phyloP scores from a whole-genome alignment of 1,140 invertebrate genomes.

The Spodoptera frugiperda region DNA sequence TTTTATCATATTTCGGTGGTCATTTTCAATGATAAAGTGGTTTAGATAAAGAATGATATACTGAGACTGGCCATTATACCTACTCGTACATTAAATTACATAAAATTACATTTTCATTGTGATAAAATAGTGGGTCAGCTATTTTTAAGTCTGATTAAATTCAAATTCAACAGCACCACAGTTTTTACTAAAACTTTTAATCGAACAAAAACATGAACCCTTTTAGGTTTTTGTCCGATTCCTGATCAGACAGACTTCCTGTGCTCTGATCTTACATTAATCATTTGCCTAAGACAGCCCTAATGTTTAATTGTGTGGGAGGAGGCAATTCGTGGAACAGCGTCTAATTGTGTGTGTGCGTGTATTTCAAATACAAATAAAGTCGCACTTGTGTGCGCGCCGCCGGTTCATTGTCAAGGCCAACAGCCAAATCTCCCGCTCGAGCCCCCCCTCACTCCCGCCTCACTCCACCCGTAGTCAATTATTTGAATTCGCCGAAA shows the following conservation, averaged over 20 bases:
- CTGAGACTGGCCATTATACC: no score
- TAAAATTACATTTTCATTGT: no score
- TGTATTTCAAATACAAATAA: conserved; percentile 60
- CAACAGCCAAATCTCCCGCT: conserved; percentile 84
- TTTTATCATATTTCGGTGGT: no score
- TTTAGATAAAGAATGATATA: no score
- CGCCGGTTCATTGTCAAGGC: conserved; percentile 85
- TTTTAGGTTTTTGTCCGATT: conserved; percentile 18
- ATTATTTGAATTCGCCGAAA: conserved; percentile 76
- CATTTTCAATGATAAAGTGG: no score
- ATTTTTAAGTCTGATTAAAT: background rate
- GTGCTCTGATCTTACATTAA: conserved; percentile 27
- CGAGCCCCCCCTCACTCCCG: conserved; percentile 69
- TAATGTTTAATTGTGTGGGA: conserved; percentile 76
- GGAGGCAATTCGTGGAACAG: conserved; percentile 81
- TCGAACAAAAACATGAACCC: background rate
- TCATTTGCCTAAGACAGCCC: conserved; percentile 65
- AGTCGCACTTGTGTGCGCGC: conserved; percentile 67
- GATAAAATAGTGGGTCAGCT: background rate
- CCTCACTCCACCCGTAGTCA: conserved; percentile 64
- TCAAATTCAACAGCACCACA: background rate
- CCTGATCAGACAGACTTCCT: conserved; percentile 34
- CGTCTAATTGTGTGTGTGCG: conserved; percentile 67
- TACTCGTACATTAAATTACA: no score
- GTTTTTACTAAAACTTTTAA: background rate